A percentile compares a stretch with the other conserved stretches of the same genome.
Conservation (phyloP, 2,888 invertebrate species). For the Boloria euphrosyne region DNA sequence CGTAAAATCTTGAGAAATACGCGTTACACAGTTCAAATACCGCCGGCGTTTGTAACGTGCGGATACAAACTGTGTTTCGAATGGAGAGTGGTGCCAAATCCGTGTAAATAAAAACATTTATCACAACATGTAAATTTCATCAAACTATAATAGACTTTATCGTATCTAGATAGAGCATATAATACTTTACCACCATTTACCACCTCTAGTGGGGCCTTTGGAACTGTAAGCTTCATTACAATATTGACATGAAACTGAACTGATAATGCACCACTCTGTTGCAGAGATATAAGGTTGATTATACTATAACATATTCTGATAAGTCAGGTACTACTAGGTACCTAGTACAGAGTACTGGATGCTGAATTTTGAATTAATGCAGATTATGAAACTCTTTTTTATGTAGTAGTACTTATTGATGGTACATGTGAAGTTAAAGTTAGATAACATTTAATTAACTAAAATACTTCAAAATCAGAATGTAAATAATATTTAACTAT, state of each 20-base stretch:
- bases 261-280: slow-evolving; percentile 30
- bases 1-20: slow-evolving; percentile 27
- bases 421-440: too few relatives aligned
- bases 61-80: slow-evolving; percentile 39
- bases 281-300: slow-evolving; percentile 30
- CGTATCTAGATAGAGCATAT: slow-evolving; percentile 5
- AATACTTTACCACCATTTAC: slow-evolving; percentile 17
- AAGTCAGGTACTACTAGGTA: too few relatives aligned
- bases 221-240: slow-evolving; percentile 37
- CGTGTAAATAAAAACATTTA: slow-evolving; percentile 34
- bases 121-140: slow-evolving; percentile 25
- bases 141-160: slow-evolving; percentile 33
- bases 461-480: too few relatives aligned
- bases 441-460: too few relatives aligned
- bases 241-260: slow-evolving; percentile 41
- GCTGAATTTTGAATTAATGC: slow-evolving; percentile 20
- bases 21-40: slow-evolving; percentile 27
- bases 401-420: neutral
- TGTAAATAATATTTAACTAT: too few relatives aligned
- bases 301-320: slow-evolving; percentile 2
- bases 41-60: slow-evolving; percentile 28
- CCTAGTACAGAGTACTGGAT: slow-evolving; percentile 15
- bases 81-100: slow-evolving; percentile 44
- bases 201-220: slow-evolving; percentile 18
- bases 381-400: slow-evolving; percentile 7